These are phyloP conservation scores for Sorex maritimensis DNA, from an alignment of 2,797 vertebrate genomes.

Conservation along the genomic window DNA sequence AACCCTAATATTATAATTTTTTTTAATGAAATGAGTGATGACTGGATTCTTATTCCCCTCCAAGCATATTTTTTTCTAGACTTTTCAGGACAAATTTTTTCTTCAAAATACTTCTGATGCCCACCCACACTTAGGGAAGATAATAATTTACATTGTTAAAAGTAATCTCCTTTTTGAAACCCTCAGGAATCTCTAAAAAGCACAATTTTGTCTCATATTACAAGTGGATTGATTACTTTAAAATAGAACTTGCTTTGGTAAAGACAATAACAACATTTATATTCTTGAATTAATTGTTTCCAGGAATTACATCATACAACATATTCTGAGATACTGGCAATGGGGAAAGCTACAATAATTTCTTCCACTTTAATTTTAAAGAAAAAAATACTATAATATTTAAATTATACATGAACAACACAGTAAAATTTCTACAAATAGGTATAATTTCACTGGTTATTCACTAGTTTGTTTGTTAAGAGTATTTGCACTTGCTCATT, in stretches of 20 bases:
- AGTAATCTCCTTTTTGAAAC: background rate
- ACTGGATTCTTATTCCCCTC: background rate
- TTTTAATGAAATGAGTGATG: background rate
- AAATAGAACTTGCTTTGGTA: conserved; percentile 35
- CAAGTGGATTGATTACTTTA: conserved; percentile 33
- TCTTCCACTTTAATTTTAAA: conserved; percentile 25
- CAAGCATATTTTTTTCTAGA: background rate
- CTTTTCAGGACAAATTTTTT: background rate
- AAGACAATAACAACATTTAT: conserved; percentile 5
- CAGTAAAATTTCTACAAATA: conserved; percentile 11
- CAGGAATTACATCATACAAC: background rate
- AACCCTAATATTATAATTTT: too few species aligned
- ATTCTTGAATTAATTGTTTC: background rate
- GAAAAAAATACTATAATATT: conserved; percentile 12
- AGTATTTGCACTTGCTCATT: background rate
- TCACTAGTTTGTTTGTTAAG: conserved; percentile 52
- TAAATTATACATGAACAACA: background rate
- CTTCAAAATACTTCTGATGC: background rate
- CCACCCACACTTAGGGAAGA: background rate
- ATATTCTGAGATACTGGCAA: background rate
- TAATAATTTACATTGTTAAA: background rate
- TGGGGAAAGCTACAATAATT: background rate
- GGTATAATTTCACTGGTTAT: background rate
- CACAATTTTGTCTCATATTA: conserved; percentile 13
- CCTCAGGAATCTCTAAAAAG: background rate